phyloP scores from a whole-genome alignment of 2,797 vertebrate species.

The Melopsittacus undulatus region DNA sequence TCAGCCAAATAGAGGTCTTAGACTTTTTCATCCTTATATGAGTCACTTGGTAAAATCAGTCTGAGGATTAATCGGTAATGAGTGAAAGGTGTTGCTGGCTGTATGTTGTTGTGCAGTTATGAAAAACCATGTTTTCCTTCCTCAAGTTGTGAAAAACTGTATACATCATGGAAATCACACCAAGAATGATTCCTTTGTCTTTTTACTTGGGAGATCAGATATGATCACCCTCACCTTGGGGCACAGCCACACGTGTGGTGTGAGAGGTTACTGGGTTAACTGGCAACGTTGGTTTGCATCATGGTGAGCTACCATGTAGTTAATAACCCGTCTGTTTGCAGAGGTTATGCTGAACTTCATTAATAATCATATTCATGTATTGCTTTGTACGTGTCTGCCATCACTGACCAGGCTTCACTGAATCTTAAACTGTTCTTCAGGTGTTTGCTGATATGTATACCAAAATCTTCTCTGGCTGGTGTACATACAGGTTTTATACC shows the following conservation, averaged over 20 bases:
- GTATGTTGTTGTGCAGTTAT: neutral
- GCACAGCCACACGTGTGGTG: accelerated
- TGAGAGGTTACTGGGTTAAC: accelerated
- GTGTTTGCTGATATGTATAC: neutral
- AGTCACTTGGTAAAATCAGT: neutral
- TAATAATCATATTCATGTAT: accelerated
- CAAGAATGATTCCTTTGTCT: neutral
- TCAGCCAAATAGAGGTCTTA: neutral
- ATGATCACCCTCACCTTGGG: accelerated
- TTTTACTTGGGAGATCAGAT: neutral
- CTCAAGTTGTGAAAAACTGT: neutral
- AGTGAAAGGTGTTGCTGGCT: neutral
- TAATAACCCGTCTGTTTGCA: neutral
- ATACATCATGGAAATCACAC: neutral
- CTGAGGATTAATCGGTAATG: neutral
- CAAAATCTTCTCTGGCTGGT: neutral
- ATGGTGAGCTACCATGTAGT: accelerated
- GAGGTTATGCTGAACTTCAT: neutral
- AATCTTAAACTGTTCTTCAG: neutral
- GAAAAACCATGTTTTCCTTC: neutral
- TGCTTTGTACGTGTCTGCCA: accelerated
- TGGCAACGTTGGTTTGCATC: accelerated
- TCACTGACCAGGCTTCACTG: neutral
- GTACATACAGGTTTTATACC: neutral
- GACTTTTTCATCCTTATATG: neutral